Evolutionary conservation across 1,140 invertebrate genomes (phyloP), one percentile per base, ranked within the genome.

Genomic region (Colletes latitarsis): DNA sequence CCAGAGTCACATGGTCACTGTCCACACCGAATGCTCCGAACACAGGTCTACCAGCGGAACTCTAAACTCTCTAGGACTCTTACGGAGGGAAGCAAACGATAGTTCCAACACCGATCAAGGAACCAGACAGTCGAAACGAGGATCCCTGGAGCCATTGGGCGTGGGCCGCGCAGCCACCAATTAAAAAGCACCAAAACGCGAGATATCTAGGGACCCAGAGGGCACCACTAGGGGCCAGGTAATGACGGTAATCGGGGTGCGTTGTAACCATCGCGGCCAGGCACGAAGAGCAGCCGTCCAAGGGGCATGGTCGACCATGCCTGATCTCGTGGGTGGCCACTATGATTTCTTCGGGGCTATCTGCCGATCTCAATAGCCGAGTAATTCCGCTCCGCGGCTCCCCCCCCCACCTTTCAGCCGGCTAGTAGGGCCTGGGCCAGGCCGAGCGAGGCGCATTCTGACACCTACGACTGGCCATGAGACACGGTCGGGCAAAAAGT

Each of bases 321-420:
- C 81, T 73, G 74, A 71, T 83, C 63, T 86, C 92, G 92, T 93
- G 92, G 92, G 92, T 93, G 92, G 92, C 88, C 92, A 85, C 90
- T 91, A 93, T 93, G 92, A 93, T 92, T 92, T 92, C 90, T 92
- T 87, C 79, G 77, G 73, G 82, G 87, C 89, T 91, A 91, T 91
- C 90, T 88, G 77, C 83, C 86, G 89, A 92, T 92, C 92, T 92
- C 91, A 88, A 92, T 92, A 92, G 90, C 87, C 88, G 87, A 90
- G 89, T 92, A 92, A 92, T 92, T 92, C 90, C 82, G 88, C 85
- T 91, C 89, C 84, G 88, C 85, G 86, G 67, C 79, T 82, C 81
- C 82, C 74, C 67, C 53, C 62, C 55, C 69, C 64, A 84, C 84
- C 67, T 58, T 12, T 12, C 49, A 10, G 46, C 21, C 79, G 21